A percentile compares a stretch with the other conserved stretches of the same genome.
phyloP scores from a whole-genome alignment of 2,797 vertebrate genomes.

The Ambastaia sidthimunki region DNA sequence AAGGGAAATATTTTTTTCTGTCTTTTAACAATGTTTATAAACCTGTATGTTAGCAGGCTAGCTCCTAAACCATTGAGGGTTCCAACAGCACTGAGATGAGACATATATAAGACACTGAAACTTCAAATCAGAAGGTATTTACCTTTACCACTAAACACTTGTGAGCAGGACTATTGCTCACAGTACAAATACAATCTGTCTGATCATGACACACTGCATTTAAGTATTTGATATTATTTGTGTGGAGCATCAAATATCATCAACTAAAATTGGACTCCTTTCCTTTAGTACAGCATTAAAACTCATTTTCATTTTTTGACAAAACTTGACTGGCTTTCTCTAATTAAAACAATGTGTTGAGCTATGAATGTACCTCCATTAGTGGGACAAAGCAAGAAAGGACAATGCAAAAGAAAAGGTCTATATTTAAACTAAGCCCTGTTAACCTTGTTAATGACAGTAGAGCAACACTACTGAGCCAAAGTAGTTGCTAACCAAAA shows the following conservation, averaged over 20 bases:
- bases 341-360: not conserved
- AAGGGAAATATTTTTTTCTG: not conserved
- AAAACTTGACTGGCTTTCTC: not conserved
- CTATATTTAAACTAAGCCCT: conserved; percentile 60
- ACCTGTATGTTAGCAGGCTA: not conserved
- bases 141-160: too few species aligned
- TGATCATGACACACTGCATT: too few species aligned
- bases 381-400: conserved; percentile 28
- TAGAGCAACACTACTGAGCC: conserved; percentile 21
- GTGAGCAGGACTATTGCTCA: too few species aligned
- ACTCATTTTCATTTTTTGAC: not conserved
- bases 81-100: not conserved
- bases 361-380: conserved; percentile 11
- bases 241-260: not conserved
- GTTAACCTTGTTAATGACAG: conserved; percentile 49
- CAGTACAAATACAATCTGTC: too few species aligned
- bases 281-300: not conserved
- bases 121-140: too few species aligned
- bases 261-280: not conserved
- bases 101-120: too few species aligned
- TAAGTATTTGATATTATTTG: not conserved
- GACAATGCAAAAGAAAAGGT: conserved; percentile 45
- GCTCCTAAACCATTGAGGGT: not conserved
- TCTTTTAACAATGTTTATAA: not conserved
- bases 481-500: conserved; percentile 33